These are phyloP conservation scores for Helogale parvula DNA, from an alignment of 2,113 vertebrate species.

Conservation along the genomic window DNA sequence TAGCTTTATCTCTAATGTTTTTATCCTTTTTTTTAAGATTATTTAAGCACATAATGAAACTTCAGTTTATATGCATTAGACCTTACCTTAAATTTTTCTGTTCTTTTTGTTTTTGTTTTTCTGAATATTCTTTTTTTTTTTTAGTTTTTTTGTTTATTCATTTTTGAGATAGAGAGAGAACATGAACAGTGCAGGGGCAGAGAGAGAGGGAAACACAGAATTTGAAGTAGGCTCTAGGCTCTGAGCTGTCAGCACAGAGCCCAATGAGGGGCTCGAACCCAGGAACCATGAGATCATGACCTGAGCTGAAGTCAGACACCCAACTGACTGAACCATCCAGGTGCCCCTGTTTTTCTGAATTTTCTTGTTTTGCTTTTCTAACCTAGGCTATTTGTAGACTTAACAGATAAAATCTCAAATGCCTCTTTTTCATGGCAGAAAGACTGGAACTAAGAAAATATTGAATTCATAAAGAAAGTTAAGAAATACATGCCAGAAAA, in stretches of 20 bases:
- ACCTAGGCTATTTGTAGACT: not conserved
- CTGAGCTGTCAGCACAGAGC: too few relatives aligned
- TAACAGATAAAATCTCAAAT: not conserved
- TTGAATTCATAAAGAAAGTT: not conserved
- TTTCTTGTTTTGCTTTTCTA: not conserved
- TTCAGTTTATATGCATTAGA: not conserved
- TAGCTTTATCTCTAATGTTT: not conserved
- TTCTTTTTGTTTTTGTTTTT: not conserved
- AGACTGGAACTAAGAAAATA: not conserved
- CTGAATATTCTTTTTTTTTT: not conserved
- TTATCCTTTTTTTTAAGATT: not conserved
- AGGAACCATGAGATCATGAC: too few relatives aligned
- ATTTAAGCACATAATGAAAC: not conserved
- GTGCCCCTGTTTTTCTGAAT: not conserved
- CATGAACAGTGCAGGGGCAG: too few relatives aligned
- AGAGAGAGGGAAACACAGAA: too few relatives aligned
- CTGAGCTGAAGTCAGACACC: too few relatives aligned
- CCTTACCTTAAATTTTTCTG: not conserved
- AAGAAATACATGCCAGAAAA: not conserved
- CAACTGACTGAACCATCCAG: too few relatives aligned
- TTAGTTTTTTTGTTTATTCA: too few relatives aligned
- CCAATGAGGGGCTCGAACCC: too few relatives aligned
- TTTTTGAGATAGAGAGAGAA: too few relatives aligned
- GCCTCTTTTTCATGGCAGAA: not conserved
- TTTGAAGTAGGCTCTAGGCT: too few relatives aligned